phyloP scores from a whole-genome alignment of 2,113 vertebrate species.

The Melozone crissalis region DNA sequence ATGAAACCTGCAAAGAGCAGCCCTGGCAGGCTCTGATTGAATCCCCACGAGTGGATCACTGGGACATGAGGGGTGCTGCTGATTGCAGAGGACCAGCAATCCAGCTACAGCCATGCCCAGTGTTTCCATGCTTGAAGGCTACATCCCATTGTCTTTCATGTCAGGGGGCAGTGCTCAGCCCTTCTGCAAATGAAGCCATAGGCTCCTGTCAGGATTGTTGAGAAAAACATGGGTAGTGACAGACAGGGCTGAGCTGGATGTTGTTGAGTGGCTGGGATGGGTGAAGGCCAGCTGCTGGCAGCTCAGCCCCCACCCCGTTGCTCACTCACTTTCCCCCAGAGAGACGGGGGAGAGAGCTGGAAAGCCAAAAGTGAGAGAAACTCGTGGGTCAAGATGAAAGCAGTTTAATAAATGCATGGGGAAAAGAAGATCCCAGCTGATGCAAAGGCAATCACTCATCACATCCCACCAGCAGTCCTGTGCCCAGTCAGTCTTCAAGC shows the following conservation, averaged over 20 bases:
- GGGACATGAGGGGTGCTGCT: not conserved
- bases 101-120: not conserved
- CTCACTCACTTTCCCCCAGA: not conserved
- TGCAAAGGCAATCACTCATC: not conserved
- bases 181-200: not conserved
- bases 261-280: not conserved
- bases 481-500: not conserved
- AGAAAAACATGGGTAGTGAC: not conserved
- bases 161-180: not conserved
- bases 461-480: not conserved
- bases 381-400: not conserved
- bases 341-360: not conserved
- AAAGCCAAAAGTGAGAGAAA: not conserved
- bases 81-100: not conserved
- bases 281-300: not conserved
- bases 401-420: not conserved
- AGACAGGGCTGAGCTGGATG: not conserved
- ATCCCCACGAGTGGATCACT: rapidly evolving
- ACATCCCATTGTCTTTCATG: not conserved
- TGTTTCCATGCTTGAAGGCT: not conserved
- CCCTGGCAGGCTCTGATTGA: not conserved
- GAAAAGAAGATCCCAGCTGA: not conserved
- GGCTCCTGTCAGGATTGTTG: not conserved
- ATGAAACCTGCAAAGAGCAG: not conserved
- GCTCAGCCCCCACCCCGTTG: not conserved